Percentiles rank a stretch among this genome's conserved stretches.
phyloP scores from a whole-genome alignment of 1,140 invertebrate genomes.

The Cryptotermes secundus region DNA sequence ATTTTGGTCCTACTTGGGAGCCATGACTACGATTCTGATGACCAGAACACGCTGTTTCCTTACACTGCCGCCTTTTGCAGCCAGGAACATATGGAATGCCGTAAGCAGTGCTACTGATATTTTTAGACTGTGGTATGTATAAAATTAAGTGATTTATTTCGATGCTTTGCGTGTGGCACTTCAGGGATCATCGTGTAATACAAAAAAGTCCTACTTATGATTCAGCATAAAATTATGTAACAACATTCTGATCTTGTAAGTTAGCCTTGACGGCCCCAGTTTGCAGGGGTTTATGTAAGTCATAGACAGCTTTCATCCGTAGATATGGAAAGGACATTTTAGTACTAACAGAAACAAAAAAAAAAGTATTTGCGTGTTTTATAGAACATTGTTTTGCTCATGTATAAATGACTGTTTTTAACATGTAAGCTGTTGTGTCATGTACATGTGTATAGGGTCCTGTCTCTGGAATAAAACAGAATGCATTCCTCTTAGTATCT shows the following conservation, averaged over 20 bases:
- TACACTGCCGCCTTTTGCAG: neutral
- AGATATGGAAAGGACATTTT: neutral
- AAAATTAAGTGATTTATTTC: neutral
- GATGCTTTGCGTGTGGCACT: neutral
- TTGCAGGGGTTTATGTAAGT: neutral
- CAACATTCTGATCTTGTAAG: neutral
- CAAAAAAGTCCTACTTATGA: neutral
- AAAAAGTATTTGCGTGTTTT: neutral
- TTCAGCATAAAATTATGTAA: neutral
- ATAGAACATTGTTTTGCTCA: neutral
- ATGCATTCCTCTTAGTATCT: neutral
- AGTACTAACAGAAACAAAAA: neutral
- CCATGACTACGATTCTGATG: too few species aligned
- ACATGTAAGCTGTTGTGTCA: neutral
- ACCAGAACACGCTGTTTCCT: too few species aligned
- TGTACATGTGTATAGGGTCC: neutral
- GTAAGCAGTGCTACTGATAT: neutral
- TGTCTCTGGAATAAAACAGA: conserved; percentile 1
- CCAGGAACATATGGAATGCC: neutral
- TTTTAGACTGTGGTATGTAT: neutral
- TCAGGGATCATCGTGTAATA: neutral
- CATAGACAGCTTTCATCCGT: neutral
- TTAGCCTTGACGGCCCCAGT: neutral
- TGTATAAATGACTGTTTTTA: neutral
- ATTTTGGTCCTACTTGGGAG: too few species aligned